Evolutionary conservation across 2,888 invertebrate genomes (phyloP), one percentile per base, ranked within the genome.

Genomic region (Eristalinus sepulchralis): DNA sequence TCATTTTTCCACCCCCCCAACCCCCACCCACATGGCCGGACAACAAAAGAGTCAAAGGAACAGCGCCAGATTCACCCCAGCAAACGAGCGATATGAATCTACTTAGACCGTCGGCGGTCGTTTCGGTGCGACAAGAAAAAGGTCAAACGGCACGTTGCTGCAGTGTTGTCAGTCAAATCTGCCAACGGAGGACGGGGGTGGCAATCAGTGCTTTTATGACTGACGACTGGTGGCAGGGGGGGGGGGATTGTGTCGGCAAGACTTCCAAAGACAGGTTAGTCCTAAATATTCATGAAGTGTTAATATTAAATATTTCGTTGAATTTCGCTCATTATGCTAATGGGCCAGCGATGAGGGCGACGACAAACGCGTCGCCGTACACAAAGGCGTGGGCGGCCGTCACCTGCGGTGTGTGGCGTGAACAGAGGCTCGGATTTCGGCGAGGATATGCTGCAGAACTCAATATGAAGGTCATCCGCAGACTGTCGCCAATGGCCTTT

Each of bases 221-320:
- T 77, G 62, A 62, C 31, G 27, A 31, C 9, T 34, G 57, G 33
- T 2, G 6, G n/a, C 3, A 6, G 13, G 8, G 10, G 3, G 22
- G 57, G 3, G 57, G 24, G 2, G 20, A n/a, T n/a, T n/a, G n/a
- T n/a, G n/a, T n/a, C n/a, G n/a, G 53, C 8, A 10, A 22, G 22
- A 22, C 47, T 75, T 64, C 47, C 20, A 55, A 57, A 76, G 27
- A 62, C 57, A 10, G n/a, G 17, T 10, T 9, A 17, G 17, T 10
- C 72, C 85, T 85, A 77, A 85, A 85, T 85, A 85, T 85, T 85
- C 85, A 85, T 85, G 85, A 82, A 82, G 77, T 85, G 85, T 85
- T 81, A 85, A 85, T 85, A 85, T 84, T 76, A 73, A 85, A 85
- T 73, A 81, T 85, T 81, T 81, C 71, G 36, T 67, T 66, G 66